These are phyloP conservation scores for Cricetomys ansorgei DNA, from an alignment of 2,113 vertebrate species.

Conservation along the genomic window DNA sequence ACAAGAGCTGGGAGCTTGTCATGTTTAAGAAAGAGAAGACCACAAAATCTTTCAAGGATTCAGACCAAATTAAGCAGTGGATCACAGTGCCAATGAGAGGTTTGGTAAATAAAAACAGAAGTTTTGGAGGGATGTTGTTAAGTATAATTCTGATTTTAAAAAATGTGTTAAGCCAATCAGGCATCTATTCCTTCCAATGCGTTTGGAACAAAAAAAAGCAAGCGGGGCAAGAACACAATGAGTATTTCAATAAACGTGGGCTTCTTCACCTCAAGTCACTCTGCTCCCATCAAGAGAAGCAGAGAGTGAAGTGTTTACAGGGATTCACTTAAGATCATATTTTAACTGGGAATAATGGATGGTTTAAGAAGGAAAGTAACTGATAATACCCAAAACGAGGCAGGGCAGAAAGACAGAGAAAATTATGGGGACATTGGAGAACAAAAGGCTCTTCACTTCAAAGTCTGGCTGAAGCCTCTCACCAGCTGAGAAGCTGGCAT, in stretches of 20 bases:
- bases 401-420: neutral
- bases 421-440: neutral
- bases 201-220: neutral
- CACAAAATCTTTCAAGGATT: neutral
- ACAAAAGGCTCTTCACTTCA: neutral
- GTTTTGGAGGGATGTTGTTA: neutral
- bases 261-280: neutral
- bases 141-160: conserved; percentile 21
- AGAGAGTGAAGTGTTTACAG: neutral
- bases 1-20: neutral
- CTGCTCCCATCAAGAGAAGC: conserved; percentile 47
- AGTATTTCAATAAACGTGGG: conserved; percentile 25
- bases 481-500: neutral
- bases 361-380: conserved; percentile 3
- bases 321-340: neutral
- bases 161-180: conserved; percentile 19
- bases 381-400: neutral
- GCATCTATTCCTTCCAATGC: neutral
- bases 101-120: neutral
- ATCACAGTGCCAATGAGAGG: neutral
- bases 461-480: neutral
- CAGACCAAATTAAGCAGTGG: neutral
- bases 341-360: conserved; percentile 26
- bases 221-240: neutral
- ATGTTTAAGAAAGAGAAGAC: neutral